Percentiles rank a stretch among this genome's conserved stretches.
Conservation (phyloP, 2,113 vertebrate species). For the Strix aluco region DNA sequence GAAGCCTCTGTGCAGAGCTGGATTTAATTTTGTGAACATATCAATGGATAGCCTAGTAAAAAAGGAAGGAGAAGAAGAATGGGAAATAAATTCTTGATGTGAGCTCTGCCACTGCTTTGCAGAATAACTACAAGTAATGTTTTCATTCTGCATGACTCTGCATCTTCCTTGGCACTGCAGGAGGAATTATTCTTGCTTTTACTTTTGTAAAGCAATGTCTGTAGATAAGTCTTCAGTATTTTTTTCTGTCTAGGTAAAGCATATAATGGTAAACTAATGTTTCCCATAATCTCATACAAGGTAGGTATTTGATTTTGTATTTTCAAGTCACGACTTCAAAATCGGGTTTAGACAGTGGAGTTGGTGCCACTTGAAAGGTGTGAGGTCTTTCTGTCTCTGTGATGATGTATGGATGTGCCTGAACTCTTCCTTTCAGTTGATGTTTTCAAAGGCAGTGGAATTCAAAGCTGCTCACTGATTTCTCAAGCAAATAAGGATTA, state of each 20-base stretch:
- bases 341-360: neutral
- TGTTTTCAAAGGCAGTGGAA: neutral
- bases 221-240: neutral
- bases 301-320: neutral
- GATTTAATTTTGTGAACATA: neutral
- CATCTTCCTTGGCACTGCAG: neutral
- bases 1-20: neutral
- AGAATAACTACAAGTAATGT: neutral
- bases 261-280: neutral
- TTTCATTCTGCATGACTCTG: neutral
- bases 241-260: neutral
- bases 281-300: neutral
- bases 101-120: neutral
- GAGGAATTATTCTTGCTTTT: neutral
- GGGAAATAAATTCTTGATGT: neutral
- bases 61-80: neutral
- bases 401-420: too few relatives aligned
- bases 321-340: neutral
- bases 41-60: neutral
- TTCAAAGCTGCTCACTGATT: neutral
- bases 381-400: neutral
- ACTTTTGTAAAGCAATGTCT: neutral
- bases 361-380: neutral
- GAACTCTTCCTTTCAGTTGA: neutral
- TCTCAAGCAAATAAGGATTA: neutral